Evolutionary conservation across 53 echinoderm and acorn worm species (phyloP).

Genomic region (Paracentrotus lividus): DNA sequence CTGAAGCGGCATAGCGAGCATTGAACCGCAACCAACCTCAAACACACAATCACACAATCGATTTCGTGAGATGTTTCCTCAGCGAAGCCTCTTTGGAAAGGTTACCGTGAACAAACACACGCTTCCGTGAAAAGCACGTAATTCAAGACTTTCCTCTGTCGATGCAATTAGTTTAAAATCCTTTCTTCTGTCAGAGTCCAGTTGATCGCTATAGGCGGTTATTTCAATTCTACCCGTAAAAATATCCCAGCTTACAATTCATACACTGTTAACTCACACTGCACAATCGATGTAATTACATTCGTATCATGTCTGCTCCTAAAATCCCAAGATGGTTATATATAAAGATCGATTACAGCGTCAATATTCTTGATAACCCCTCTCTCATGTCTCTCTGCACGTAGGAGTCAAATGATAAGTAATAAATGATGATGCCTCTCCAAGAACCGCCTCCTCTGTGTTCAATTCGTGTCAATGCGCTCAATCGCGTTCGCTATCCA

Average conservation of each 20-base stretch:
- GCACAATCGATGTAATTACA: neutral
- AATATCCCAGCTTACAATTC: neutral
- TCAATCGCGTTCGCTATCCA: neutral
- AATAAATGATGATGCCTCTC: conserved; percentile 7
- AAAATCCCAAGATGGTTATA: neutral
- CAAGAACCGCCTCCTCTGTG: neutral
- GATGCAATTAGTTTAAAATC: conserved; percentile 36
- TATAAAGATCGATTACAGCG: conserved; percentile 6
- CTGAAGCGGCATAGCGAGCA: conserved; percentile 59
- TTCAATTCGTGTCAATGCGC: conserved; percentile 14
- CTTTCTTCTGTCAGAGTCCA: neutral
- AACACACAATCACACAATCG: conserved; percentile 10
- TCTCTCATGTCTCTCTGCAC: neutral
- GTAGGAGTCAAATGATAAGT: conserved; percentile 8
- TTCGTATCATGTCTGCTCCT: neutral
- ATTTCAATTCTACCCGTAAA: conserved; percentile 31
- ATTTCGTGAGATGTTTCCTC: neutral
- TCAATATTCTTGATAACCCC: neutral
- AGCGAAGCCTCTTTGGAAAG: neutral
- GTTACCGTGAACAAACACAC: conserved; percentile 26
- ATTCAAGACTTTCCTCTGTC: neutral
- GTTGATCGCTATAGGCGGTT: neutral
- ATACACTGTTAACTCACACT: neutral
- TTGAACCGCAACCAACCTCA: neutral
- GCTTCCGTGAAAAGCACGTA: neutral